Percentiles rank a stretch among this genome's conserved stretches.
phyloP scores from a whole-genome alignment of 53 echinoderm and acorn worm genomes.

The Paelopatides confundens region DNA sequence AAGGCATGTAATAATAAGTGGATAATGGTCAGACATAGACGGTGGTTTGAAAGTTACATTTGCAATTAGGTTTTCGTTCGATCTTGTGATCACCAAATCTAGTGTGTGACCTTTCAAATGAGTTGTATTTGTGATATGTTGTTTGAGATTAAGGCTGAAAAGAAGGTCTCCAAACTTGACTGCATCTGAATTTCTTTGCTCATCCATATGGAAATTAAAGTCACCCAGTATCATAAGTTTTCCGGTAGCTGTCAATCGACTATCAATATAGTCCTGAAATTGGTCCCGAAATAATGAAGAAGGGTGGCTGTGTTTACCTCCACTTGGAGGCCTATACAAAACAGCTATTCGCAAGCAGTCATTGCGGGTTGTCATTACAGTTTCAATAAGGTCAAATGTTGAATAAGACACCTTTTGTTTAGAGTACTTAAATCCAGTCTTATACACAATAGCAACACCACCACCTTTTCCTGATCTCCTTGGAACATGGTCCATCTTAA shows the following conservation, averaged over 20 bases:
- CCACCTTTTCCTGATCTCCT: neutral
- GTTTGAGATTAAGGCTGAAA: slow-evolving; percentile 3
- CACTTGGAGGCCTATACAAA: slow-evolving; percentile 1
- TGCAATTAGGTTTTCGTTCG: slow-evolving; percentile 3
- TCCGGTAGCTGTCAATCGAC: neutral
- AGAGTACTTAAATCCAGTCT: slow-evolving; percentile 7
- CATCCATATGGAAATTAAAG: slow-evolving; percentile 41
- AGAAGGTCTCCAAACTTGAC: slow-evolving; percentile 40
- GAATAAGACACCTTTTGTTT: slow-evolving; percentile 39
- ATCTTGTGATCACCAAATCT: slow-evolving; percentile 29
- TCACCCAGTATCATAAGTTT: slow-evolving; percentile 35
- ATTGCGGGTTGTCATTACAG: slow-evolving; percentile 25
- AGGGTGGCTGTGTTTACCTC: slow-evolving; percentile 25
- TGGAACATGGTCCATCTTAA: slow-evolving; percentile 26
- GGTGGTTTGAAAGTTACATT: slow-evolving; percentile 12
- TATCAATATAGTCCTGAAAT: slow-evolving; percentile 30
- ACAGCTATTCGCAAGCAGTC: slow-evolving; percentile 10
- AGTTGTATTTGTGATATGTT: neutral
- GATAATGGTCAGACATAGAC: slow-evolving; percentile 16
- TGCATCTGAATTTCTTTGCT: neutral
- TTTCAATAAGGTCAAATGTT: slow-evolving; percentile 19
- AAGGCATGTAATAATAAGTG: slow-evolving; percentile 5
- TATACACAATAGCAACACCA: slow-evolving; percentile 28
- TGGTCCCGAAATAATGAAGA: slow-evolving; percentile 27
- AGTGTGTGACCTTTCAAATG: slow-evolving; percentile 21